A percentile compares a stretch with the other conserved stretches of the same genome.
phyloP scores from a whole-genome alignment of 64 coral and sea anemone genomes.

The Pocillopora verrucosa region DNA sequence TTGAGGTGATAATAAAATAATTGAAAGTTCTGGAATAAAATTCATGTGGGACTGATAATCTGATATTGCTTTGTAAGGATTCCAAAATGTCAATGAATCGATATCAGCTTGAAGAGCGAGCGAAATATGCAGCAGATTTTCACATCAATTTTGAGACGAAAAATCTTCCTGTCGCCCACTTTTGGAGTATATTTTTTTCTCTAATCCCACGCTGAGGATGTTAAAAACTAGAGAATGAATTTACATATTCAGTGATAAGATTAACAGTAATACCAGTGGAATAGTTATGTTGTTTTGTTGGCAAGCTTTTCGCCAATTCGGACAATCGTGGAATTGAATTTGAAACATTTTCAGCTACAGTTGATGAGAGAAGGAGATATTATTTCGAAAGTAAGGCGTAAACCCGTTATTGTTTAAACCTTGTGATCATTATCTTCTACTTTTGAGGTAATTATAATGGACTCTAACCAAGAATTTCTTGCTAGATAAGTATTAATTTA shows the following conservation, averaged over 20 bases:
- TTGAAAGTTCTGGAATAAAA: not conserved
- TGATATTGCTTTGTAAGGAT: no score
- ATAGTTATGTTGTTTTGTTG: not conserved
- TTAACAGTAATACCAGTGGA: not conserved
- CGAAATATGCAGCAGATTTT: no score
- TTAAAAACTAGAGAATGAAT: not conserved
- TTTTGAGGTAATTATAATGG: slow-evolving; percentile 9
- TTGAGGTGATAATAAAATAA: not conserved
- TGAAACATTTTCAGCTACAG: not conserved
- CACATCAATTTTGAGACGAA: not conserved
- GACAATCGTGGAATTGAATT: not conserved
- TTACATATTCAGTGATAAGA: not conserved
- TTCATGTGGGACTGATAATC: no score
- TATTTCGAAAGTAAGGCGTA: not conserved
- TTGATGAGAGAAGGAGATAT: not conserved
- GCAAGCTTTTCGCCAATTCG: not conserved
- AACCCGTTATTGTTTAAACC: slow-evolving; percentile 10
- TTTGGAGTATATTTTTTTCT: not conserved
- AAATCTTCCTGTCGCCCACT: not conserved
- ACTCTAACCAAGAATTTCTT: not conserved
- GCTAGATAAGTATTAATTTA: slow-evolving; percentile 10
- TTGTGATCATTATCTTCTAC: slow-evolving; percentile 13
- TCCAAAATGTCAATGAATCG: no score
- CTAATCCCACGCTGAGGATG: not conserved
- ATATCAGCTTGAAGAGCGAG: no score